These are phyloP conservation scores for Microchirus variegatus DNA, from an alignment of 2,797 vertebrate genomes.

Conservation along the genomic window DNA sequence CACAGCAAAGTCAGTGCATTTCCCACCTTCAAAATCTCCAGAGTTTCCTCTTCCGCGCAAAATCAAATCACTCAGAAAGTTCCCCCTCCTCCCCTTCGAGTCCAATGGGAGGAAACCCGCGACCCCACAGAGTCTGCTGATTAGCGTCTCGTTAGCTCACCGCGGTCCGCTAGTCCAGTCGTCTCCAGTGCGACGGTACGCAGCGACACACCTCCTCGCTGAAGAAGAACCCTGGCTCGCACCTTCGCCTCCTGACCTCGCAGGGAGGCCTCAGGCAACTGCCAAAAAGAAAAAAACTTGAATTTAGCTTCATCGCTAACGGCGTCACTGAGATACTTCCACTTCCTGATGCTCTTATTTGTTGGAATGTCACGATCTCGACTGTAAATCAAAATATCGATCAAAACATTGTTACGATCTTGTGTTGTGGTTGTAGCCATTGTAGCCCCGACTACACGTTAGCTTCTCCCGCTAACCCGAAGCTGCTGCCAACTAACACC, in stretches of 20 bases:
- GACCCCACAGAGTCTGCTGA: no score
- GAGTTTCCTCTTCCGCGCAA: neutral
- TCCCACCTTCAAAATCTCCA: constrained; percentile 36
- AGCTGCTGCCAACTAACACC: no score
- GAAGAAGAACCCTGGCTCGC: constrained; percentile 88
- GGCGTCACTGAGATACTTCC: no score
- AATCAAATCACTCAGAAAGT: neutral
- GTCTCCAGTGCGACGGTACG: constrained; percentile 93
- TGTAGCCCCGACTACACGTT: no score
- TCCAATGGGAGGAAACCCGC: no score
- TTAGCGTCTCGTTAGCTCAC: constrained; percentile 14
- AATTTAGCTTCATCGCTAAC: neutral
- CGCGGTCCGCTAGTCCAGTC: constrained; percentile 80
- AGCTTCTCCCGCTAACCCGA: no score
- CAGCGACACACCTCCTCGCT: constrained; percentile 96
- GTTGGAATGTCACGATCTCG: no score
- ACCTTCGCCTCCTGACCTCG: constrained; percentile 83
- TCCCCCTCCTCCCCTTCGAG: no score
- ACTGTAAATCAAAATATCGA: no score
- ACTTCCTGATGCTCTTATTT: no score
- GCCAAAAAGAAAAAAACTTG: neutral
- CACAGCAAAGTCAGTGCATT: constrained; percentile 54
- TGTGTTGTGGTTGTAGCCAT: no score
- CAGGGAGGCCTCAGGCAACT: constrained; percentile 93
- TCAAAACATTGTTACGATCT: no score